phyloP scores from a whole-genome alignment of 2,113 vertebrate genomes.

The Crotalus helleri region DNA sequence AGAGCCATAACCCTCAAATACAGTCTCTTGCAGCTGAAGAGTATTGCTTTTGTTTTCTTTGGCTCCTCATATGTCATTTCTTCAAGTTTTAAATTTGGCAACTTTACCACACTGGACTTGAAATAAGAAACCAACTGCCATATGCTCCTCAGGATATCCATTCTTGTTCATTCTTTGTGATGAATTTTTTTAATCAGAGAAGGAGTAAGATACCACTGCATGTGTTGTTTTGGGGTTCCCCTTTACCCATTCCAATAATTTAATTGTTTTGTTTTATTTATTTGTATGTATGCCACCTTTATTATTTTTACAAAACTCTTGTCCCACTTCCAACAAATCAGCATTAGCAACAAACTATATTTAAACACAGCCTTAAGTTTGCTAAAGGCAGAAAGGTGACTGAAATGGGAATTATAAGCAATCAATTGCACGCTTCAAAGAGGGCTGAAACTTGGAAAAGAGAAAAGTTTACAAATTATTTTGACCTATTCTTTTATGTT shows the following conservation, averaged over 20 bases:
- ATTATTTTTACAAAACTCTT: not conserved
- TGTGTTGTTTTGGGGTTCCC: not conserved
- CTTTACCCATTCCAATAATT: not conserved
- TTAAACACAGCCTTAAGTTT: not conserved
- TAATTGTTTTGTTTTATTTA: not conserved
- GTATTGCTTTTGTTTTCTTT: conserved; percentile 21
- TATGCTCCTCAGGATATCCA: not conserved
- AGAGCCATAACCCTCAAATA: not conserved
- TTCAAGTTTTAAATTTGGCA: not conserved
- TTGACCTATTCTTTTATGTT: not conserved
- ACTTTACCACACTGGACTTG: not conserved
- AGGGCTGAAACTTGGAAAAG: not conserved
- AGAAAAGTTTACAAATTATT: not conserved
- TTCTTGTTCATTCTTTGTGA: not conserved
- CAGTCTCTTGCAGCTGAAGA: conserved; percentile 21
- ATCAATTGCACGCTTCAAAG: not conserved
- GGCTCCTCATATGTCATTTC: conserved; percentile 29
- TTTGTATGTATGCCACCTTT: not conserved
- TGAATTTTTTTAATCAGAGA: not conserved
- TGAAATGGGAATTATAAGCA: not conserved
- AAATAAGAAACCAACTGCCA: not conserved
- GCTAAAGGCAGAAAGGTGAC: not conserved
- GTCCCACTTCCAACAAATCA: not conserved
- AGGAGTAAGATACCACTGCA: not conserved
- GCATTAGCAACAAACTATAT: not conserved